Conservation (phyloP, 2,888 invertebrate genomes). For the Lasioglossum figueresi region DNA sequence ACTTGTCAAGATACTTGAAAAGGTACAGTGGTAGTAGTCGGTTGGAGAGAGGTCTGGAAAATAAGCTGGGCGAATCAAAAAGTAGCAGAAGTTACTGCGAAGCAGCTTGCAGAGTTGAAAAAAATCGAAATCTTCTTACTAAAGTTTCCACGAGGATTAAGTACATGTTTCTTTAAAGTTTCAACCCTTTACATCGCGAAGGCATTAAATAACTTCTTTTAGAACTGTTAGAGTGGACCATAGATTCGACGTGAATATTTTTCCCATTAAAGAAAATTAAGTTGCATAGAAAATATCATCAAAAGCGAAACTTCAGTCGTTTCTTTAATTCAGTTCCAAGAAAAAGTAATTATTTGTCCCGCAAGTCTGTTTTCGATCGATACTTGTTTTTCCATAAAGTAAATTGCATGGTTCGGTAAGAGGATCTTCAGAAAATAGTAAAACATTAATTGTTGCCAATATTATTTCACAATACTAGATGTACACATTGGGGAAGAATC, state of each 20-base stretch:
- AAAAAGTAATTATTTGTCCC: too few relatives aligned
- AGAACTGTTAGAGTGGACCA: background rate
- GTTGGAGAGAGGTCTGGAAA: background rate
- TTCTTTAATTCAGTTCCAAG: background rate
- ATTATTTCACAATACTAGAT: too few relatives aligned
- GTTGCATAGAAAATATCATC: background rate
- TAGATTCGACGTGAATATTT: background rate
- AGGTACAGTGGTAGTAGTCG: background rate
- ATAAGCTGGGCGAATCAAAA: background rate
- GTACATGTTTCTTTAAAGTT: background rate
- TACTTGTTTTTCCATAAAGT: too few relatives aligned
- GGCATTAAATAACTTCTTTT: background rate
- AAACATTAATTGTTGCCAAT: too few relatives aligned
- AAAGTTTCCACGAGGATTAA: background rate
- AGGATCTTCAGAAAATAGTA: too few relatives aligned
- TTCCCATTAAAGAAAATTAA: background rate
- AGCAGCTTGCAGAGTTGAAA: background rate
- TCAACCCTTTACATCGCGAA: background rate
- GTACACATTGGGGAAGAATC: too few relatives aligned
- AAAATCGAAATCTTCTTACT: constrained; percentile 5
- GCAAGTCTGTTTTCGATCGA: too few relatives aligned
- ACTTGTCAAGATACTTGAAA: background rate
- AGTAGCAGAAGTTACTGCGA: background rate
- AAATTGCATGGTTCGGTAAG: too few relatives aligned
- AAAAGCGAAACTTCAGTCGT: background rate